A percentile compares a stretch with the other conserved stretches of the same genome.
Evolutionary conservation across 2,888 invertebrate genomes (phyloP).

Genomic region (Campoplex capitator): DNA sequence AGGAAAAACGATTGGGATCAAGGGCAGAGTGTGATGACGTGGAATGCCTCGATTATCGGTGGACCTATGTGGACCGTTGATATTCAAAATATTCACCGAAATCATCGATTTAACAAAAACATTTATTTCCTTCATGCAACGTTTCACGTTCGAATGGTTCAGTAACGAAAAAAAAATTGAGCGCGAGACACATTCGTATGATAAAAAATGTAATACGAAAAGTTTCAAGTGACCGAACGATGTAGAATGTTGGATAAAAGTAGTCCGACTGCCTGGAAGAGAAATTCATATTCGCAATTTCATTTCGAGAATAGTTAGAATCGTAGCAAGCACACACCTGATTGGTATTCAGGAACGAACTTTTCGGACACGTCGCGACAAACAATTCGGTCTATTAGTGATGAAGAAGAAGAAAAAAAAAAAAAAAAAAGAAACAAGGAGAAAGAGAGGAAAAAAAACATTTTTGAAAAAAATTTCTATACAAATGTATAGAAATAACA

Average conservation of each 20-base stretch:
- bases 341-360: conserved; percentile 48
- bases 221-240: not conserved
- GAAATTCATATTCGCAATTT: not conserved
- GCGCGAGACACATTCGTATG: no score
- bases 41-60: no score
- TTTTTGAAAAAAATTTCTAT: conserved; percentile 45
- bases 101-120: no score
- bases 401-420: conserved; percentile 37
- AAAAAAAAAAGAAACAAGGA: conserved; percentile 17
- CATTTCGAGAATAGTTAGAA: conserved; percentile 9
- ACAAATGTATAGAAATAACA: conserved; percentile 62
- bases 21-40: no score
- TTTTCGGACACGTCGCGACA: conserved; percentile 39
- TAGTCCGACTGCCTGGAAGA: not conserved
- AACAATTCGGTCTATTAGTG: conserved; percentile 62
- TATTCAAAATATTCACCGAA: no score
- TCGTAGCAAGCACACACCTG: conserved; percentile 36
- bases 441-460: not conserved
- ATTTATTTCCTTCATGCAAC: not conserved
- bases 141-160: not conserved
- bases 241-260: no score
- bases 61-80: no score
- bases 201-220: not conserved
- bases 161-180: no score
- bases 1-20: no score